Conservation (phyloP, 2,113 vertebrate species). For the Arothron firmamentum region DNA sequence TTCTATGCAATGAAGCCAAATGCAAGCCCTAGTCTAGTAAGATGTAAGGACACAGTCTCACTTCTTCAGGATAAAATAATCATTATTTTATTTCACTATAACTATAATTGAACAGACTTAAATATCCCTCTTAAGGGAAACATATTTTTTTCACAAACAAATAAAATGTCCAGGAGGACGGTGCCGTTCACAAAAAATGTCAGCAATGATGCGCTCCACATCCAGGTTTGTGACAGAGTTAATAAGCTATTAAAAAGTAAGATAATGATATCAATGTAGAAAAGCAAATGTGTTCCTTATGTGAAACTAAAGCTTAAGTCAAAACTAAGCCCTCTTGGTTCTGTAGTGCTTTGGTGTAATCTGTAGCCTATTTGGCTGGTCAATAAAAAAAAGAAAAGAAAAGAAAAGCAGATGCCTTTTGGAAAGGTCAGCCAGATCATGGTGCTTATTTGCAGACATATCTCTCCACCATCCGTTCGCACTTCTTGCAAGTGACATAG, state of each 20-base stretch:
- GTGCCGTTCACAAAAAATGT: slow-evolving; percentile 47
- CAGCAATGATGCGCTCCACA: slow-evolving; percentile 17
- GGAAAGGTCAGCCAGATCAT: slow-evolving; percentile 62
- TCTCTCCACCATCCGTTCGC: slow-evolving; percentile 89
- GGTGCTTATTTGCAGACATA: slow-evolving; percentile 86
- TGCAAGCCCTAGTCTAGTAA: slow-evolving; percentile 31
- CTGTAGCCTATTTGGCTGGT: slow-evolving; percentile 27
- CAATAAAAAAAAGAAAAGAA: slow-evolving; percentile 2
- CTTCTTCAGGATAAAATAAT: slow-evolving; percentile 56
- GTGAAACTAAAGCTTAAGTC: slow-evolving; percentile 68
- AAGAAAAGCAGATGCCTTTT: too few relatives aligned
- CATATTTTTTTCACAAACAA: slow-evolving; percentile 50
- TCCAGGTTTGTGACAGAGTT: slow-evolving; percentile 39
- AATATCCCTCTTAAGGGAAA: slow-evolving; percentile 44
- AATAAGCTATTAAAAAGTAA: slow-evolving; percentile 41
- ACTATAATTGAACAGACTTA: slow-evolving; percentile 69
- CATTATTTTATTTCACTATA: slow-evolving; percentile 65
- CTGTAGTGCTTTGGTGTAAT: slow-evolving; percentile 72
- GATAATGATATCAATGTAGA: slow-evolving; percentile 54
- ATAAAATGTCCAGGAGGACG: slow-evolving; percentile 61
- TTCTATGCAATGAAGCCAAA: slow-evolving; percentile 52
- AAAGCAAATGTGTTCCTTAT: slow-evolving; percentile 50
- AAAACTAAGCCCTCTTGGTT: slow-evolving; percentile 59
- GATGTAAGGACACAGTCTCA: slow-evolving; percentile 19
- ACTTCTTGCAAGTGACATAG: slow-evolving; percentile 98